Evolutionary conservation across 35 echinoderm and acorn worm genomes (phyloP).

Genomic region (Apostichopus californicus): DNA sequence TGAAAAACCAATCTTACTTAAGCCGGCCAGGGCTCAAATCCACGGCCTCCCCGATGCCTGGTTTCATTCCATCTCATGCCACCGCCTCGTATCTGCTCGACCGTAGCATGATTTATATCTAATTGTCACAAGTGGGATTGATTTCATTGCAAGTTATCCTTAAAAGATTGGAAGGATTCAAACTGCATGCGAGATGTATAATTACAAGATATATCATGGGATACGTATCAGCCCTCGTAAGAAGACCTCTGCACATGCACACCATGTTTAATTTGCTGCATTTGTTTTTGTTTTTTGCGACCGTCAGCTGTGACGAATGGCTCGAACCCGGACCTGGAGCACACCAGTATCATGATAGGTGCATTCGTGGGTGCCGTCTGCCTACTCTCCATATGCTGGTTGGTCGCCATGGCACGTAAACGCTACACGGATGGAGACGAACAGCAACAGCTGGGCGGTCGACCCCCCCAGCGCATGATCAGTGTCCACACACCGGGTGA

Average conservation of each 20-base stretch:
- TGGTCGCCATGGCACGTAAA: constrained; percentile 91
- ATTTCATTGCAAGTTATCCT: not conserved
- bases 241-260: too few species aligned
- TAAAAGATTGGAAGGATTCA: not conserved
- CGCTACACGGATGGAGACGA: constrained; percentile 61
- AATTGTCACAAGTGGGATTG: not conserved
- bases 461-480: constrained; percentile 67
- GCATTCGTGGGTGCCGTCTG: constrained; percentile 90
- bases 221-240: too few species aligned
- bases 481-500: constrained; percentile 79
- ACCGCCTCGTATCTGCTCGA: not conserved
- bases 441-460: constrained; percentile 36
- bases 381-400: constrained; percentile 86
- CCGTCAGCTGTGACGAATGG: constrained; percentile 41
- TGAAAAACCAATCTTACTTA: too few species aligned
- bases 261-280: too few species aligned
- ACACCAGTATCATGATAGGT: constrained; percentile 92
- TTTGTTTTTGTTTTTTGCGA: not conserved
- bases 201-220: too few species aligned
- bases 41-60: too few species aligned
- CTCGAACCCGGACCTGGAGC: constrained; percentile 74
- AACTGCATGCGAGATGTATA: too few species aligned
- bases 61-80: too few species aligned
- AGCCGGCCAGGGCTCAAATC: too few species aligned
- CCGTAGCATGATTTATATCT: not conserved